Conservation (phyloP, 1,140 invertebrate genomes). For the Paraescarpia echinospica region DNA sequence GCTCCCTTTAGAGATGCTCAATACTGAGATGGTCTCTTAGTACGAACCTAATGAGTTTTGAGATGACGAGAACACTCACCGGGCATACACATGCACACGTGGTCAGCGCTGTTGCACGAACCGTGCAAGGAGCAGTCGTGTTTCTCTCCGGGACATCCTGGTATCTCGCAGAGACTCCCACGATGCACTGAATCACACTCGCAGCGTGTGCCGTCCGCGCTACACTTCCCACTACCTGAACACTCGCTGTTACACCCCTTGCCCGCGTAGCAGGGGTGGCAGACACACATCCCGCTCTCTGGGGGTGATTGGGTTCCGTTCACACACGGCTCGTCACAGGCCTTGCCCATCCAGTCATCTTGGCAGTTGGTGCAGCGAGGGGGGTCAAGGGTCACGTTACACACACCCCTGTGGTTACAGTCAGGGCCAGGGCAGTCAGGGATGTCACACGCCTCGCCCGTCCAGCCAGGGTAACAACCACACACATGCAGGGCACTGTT, state of each 20-base stretch:
- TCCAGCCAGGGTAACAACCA: constrained; percentile 45
- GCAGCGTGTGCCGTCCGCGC: constrained; percentile 24
- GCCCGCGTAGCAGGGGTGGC: constrained; percentile 42
- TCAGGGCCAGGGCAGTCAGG: constrained; percentile 42
- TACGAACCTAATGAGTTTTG: neutral
- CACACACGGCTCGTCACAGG: constrained; percentile 43
- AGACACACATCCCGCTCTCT: constrained; percentile 37
- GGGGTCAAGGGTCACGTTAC: constrained; percentile 21
- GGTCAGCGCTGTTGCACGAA: constrained; percentile 37
- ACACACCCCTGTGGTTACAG: constrained; percentile 25
- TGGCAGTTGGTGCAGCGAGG: constrained; percentile 38
- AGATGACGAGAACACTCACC: constrained; percentile 29
- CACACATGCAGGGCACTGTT: constrained; percentile 41
- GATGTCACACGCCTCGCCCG: constrained; percentile 37
- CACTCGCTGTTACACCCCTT: constrained; percentile 33
- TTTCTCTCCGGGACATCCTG: constrained; percentile 36
- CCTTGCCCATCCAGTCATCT: constrained; percentile 40
- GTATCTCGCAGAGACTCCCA: constrained; percentile 39
- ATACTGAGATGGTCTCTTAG: neutral
- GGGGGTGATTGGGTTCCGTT: constrained; percentile 39
- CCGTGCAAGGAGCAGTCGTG: constrained; percentile 38
- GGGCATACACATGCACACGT: constrained; percentile 37
- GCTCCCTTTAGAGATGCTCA: no score
- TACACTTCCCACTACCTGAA: constrained; percentile 16
- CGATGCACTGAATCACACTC: constrained; percentile 35